Evolutionary conservation across 2,113 vertebrate genomes (phyloP).

Genomic region (Pleuronectes platessa): DNA sequence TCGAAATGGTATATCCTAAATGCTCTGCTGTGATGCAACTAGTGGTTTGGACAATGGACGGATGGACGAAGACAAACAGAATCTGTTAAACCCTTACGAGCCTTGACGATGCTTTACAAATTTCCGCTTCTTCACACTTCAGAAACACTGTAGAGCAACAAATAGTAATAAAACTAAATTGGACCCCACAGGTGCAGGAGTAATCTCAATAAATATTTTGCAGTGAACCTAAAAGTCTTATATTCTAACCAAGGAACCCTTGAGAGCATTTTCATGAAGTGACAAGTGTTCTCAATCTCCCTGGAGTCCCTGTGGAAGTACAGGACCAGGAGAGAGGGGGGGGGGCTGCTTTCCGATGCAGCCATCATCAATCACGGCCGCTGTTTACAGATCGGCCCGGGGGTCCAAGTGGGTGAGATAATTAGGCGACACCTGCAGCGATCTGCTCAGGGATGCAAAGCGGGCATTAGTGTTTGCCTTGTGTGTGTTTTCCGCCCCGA

Average conservation of each 20-base stretch:
- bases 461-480: conserved; percentile 40
- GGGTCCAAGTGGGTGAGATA: conserved; percentile 61
- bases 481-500: conserved; percentile 37
- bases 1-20: too few species aligned
- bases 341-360: conserved; percentile 1
- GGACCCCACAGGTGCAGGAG: conserved; percentile 10
- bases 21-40: too few species aligned
- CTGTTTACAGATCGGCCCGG: conserved; percentile 60
- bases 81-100: background rate
- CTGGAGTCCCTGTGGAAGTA: background rate
- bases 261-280: conserved; percentile 8
- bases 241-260: background rate
- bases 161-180: conserved; percentile 22
- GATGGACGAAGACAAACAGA: too few species aligned
- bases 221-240: background rate
- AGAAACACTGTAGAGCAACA: background rate
- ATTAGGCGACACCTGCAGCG: conserved; percentile 73
- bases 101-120: background rate
- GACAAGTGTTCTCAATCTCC: conserved; percentile 36
- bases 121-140: background rate
- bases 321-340: background rate
- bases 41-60: too few species aligned
- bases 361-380: conserved; percentile 67
- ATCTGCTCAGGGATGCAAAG: conserved; percentile 65
- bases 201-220: background rate